Base-by-base conservation (phyloP, 2,888 invertebrate species). In the Physocephala rufipes region DNA sequence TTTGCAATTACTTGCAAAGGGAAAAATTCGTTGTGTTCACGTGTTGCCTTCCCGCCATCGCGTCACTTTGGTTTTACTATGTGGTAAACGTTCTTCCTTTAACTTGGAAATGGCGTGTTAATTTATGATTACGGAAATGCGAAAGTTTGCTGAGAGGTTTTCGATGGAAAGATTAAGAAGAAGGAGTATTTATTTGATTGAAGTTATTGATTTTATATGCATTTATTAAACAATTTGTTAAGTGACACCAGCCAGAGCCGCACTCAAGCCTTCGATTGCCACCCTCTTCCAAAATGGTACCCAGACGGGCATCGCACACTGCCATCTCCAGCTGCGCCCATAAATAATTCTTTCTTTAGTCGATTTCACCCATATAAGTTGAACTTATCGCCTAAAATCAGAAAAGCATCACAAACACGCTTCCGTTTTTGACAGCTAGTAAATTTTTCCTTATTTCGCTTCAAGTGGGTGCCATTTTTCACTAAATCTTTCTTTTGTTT, bases 221-320 rank as follows among this genome's bases (percentile, higher is more conserved):
- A 68, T 68, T 68, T 68, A 62, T 68, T 68, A 61, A 51, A 51
- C 62, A 68, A 68, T 68, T 68, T 68, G 68, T 68, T 68, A 66
- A 66, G 66, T 66, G 66, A 66, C 24, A 30, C 66, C 28, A 21
- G 19, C 36, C 36, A 36, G 36, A 36, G 36, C 36, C 36, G 9
- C 5, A 36, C 5, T 36, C 36, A 36, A 9, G 9, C 55, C 55
- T 0, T 55, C 4, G 55, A 13, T 55, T 21, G 26, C 55, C 21
- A 36, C 36, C 36, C 36, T 36, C 36, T 36, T 36, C 5, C 36
- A 36, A 36, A 16, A 19, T 55, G 21, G 19, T 13, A 55, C 26
- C 55, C 15, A 13, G 15, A 24, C 26, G n/a, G 9, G 15, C 21
- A 13, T 19, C 36, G 4, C 9, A 7, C 36, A 36, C 36, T 9